Conservation (phyloP, 2,888 invertebrate genomes). For the Zhuqinia jingwanae region DNA sequence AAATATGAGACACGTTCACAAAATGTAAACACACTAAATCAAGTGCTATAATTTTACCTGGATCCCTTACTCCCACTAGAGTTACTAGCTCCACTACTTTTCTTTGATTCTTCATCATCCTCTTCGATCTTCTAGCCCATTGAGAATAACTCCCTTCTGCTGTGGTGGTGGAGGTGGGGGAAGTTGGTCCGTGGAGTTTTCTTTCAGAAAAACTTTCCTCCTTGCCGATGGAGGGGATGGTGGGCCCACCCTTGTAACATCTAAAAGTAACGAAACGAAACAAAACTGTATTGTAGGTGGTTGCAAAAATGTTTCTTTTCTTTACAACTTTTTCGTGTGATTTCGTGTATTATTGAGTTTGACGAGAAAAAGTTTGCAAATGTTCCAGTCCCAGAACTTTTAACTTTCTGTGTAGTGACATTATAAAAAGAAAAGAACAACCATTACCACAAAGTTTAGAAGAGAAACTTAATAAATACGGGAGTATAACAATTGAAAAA, state of each 20-base stretch:
- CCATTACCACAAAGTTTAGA: slow-evolving; percentile 24
- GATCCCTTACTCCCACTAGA: slow-evolving; percentile 74
- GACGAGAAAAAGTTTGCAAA: slow-evolving; percentile 9
- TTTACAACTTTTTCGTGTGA: neutral
- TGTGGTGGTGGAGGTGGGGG: slow-evolving; percentile 64
- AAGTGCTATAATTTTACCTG: too few species aligned
- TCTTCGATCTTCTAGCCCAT: slow-evolving; percentile 69
- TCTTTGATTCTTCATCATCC: slow-evolving; percentile 71
- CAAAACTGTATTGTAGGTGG: slow-evolving; percentile 23
- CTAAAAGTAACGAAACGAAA: slow-evolving; percentile 60
- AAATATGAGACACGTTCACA: neutral
- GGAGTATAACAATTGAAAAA: neutral
- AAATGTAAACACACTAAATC: neutral
- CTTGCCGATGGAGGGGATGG: slow-evolving; percentile 79
- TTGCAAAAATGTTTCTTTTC: slow-evolving; percentile 29
- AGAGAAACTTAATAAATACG: slow-evolving; percentile 22
- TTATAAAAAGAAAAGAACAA: slow-evolving; percentile 8
- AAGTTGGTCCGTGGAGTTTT: slow-evolving; percentile 74
- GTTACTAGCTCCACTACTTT: slow-evolving; percentile 59
- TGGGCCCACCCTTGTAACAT: slow-evolving; percentile 78
- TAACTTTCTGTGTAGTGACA: too few species aligned
- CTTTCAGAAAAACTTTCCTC: slow-evolving; percentile 78
- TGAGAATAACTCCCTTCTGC: slow-evolving; percentile 68
- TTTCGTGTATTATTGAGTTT: neutral
- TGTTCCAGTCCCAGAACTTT: slow-evolving; percentile 1